Evolutionary conservation across 2,113 vertebrate genomes (phyloP), one percentile per base, ranked within the genome.

Genomic region (Burhinus bistriatus): DNA sequence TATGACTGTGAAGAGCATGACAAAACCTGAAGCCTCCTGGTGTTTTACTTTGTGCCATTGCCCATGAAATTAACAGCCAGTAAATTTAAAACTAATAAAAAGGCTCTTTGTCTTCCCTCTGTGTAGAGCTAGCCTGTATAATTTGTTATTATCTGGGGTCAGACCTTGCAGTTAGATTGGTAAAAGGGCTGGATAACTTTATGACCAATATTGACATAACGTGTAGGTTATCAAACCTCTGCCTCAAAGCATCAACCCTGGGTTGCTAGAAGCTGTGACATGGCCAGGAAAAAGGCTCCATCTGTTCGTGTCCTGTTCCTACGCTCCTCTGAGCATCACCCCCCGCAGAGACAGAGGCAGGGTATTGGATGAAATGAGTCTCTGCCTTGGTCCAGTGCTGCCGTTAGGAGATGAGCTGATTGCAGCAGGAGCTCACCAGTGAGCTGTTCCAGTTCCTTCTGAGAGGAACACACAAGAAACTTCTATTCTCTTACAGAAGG

Each of bases 1-100:
- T 47, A 87, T 84, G 57, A 27, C 84, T 85, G 47, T 55, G 77
- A 87, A 38, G 14, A 57, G 62, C 13, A 27, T 36, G 86, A 57
- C 59, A 59, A 58, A 49, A 68, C 19, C 55, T 9, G 73, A 52
- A 40, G 58, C 62, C 51, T 81, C 81, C 85, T 32, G 65, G 23
- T 52, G 83, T 51, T 78, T 40, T 30, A 29, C 45, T 77, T 45
- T 55, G 49, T 58, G 83, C 68, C 3, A 0, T 25, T 16, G 45
- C 80, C 87, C 32, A 8, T 76, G 44, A 95, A 93, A 92, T 97
- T 89, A 91, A 87, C 10, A n/a, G 49, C 26, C 76, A 30, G 82
- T 55, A 88, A 45, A 96, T 92, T 44, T 81, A 73, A 73, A 77
- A 54, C 54, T 54, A 44, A 32, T 66, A 51, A 42, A 82, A 90